phyloP scores from a whole-genome alignment of 2,113 vertebrate genomes.

The Pao palembangensis region DNA sequence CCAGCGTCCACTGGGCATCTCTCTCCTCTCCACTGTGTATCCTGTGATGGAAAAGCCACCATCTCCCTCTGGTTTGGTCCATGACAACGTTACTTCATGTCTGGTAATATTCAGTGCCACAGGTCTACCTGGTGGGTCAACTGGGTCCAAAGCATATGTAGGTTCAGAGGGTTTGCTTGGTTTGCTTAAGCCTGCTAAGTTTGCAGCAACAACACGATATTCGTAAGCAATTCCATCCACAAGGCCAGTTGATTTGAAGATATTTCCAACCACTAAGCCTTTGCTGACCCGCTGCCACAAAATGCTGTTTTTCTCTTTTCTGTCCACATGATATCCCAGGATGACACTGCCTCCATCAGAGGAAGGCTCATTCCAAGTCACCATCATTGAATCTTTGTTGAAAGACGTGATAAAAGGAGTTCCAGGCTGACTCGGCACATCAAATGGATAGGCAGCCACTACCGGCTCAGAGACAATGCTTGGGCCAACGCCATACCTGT shows the following conservation, averaged over 20 bases:
- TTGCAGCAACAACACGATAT: slow-evolving; percentile 93
- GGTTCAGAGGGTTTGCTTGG: slow-evolving; percentile 92
- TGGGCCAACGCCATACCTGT: slow-evolving; percentile 91
- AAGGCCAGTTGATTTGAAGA: slow-evolving; percentile 93
- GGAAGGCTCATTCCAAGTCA: slow-evolving; percentile 94
- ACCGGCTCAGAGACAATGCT: slow-evolving; percentile 81
- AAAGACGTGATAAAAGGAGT: slow-evolving; percentile 86
- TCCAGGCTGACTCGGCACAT: slow-evolving; percentile 91
- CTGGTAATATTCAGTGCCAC: slow-evolving; percentile 91
- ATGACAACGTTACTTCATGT: slow-evolving; percentile 90
- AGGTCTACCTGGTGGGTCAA: slow-evolving; percentile 90
- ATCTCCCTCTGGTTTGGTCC: slow-evolving; percentile 94
- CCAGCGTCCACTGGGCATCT: slow-evolving; percentile 94
- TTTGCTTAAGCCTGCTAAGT: slow-evolving; percentile 93
- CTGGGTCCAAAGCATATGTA: slow-evolving; percentile 87
- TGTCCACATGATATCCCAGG: slow-evolving; percentile 93
- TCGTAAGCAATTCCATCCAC: slow-evolving; percentile 94
- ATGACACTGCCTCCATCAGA: slow-evolving; percentile 92
- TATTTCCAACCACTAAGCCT: slow-evolving; percentile 86
- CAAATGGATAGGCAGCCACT: slow-evolving; percentile 93
- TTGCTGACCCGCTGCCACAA: slow-evolving; percentile 94
- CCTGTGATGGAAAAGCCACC: slow-evolving; percentile 97
- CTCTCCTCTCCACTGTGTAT: slow-evolving; percentile 92
- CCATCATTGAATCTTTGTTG: slow-evolving; percentile 89
- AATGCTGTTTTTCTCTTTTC: slow-evolving; percentile 96